Base-by-base conservation (phyloP, 2,888 invertebrate genomes). In the Dichetophora obliterata region DNA sequence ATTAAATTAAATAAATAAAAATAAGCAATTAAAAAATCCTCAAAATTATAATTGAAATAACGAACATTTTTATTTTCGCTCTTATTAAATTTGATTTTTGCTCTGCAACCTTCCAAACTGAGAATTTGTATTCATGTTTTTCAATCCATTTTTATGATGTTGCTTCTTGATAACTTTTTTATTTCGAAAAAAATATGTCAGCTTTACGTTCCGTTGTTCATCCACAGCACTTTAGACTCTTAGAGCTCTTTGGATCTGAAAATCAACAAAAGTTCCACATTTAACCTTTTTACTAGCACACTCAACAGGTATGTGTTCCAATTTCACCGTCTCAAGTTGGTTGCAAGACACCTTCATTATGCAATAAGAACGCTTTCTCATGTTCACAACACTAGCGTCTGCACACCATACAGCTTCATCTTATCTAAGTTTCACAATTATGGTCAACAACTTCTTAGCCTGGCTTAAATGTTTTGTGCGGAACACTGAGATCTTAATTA, bases 391-490 rank as follows among this genome's bases (percentile, higher is more conserved):
- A 43, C 19, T 54, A 54, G 22, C n/a, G 14, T 59, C 57, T 37
- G 19, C 57, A 37, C 27, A 22, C 19, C 71, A 71, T 57, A 71
- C 37, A 31, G 31, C 19, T 22, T 37, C 71, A 71, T 71, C 57
- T 57, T 59, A 57, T 54, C 37, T 57, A 37, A 71, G 50, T 68
- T 22, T 43, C 27, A 24, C 27, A 27, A 57, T 34, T 43, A 37
- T 11, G 31, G 34, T 16, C 34, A 66, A 43, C 6, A 11, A 43
- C 43, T 43, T 11, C 31, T 57, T 31, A 22, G 16, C 63, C 31
- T 31, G 63, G 73, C 72, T n/a, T n/a, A 31, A 54, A 74, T 74
- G 54, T 66, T 52, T 27, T 74, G 65, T 54, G 65, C 19, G 74
- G 65, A 66, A 63, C 37, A 11, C 57, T 34, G 11, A 66, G 16